Evolutionary conservation across 2,113 vertebrate species (phyloP), one percentile per base, ranked within the genome.

Genomic region (Oceanodroma tethys): DNA sequence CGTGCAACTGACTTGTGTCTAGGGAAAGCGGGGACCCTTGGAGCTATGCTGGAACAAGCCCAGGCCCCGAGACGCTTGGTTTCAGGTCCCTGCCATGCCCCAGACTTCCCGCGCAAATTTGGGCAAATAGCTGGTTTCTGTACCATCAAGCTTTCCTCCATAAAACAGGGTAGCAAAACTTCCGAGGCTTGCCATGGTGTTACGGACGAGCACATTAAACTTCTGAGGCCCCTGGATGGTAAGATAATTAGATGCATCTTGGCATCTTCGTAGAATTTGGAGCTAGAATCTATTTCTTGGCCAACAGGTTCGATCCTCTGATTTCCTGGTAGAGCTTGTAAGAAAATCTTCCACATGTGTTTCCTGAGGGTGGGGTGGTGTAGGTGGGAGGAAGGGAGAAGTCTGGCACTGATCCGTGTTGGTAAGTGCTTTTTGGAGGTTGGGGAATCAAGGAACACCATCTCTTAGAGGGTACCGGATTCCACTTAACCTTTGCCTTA

Each of bases 31-130:
- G 30, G 22, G 63, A 4, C 27, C n/a, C 48, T 34, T 14, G n/a
- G 79, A 36, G 38, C 25, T 2, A 1, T 3, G 9, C n/a, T 63
- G 48, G 67, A 30, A 14, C 34, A 47, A 79, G 29, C 20, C 38
- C 42, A 12, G 15, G 17, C 32, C 34, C 40, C 0, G 3, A 27
- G 26, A 48, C 3, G 0, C 40, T 50, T 13, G 14, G 10, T 38
- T 71, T 36, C 16, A 10, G 60, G 45, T 65, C 62, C 48, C 56
- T 65, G 67, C 62, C 17, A 0, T 42, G n/a, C 43, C 43, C 53
- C 22, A 43, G 34, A 4, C 9, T 10, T 59, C 52, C 55, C n/a
- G 4, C 29, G 43, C 34, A 23, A 7, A 23, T 38, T 27, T 63
- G 56, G 20, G 56, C 55, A 25, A 13, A 47, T 6, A 11, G 30